A percentile compares a stretch with the other conserved stretches of the same genome.
phyloP scores from a whole-genome alignment of 2,797 vertebrate genomes.

The Sebastes trivittatus region DNA sequence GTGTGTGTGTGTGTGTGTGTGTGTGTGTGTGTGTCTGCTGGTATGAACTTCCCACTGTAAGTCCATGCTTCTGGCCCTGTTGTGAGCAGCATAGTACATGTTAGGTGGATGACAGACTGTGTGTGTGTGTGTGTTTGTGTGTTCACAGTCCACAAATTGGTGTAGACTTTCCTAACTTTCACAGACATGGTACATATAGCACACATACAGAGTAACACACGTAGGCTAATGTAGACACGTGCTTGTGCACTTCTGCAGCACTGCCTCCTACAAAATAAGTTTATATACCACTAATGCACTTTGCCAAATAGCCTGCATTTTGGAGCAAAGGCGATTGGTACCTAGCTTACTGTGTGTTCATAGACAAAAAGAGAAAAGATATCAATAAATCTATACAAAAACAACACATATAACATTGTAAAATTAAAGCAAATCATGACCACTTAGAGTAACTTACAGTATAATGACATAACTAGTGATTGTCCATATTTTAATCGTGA shows the following conservation, averaged over 20 bases:
- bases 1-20: neutral
- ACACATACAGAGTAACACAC: neutral
- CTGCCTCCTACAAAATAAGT: neutral
- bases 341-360: too few relatives aligned
- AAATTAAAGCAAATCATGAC: too few relatives aligned
- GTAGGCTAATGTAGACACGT: neutral
- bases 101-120: constrained; percentile 9
- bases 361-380: too few relatives aligned
- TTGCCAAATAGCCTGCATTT: too few relatives aligned
- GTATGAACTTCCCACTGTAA: constrained; percentile 26
- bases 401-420: neutral
- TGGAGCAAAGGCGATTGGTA: too few relatives aligned
- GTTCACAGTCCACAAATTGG: neutral
- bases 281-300: neutral
- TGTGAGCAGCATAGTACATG: constrained; percentile 1
- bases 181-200: neutral
- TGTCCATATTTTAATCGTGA: too few relatives aligned
- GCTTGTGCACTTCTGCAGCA: neutral
- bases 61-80: constrained; percentile 38
- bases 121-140: neutral
- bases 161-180: constrained; percentile 2
- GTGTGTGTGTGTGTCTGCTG: neutral
- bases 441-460: too few relatives aligned
- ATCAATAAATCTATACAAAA: neutral
- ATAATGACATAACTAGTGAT: too few relatives aligned